phyloP scores from a whole-genome alignment of 2,888 invertebrate genomes.

The Lomographa bimaculata region DNA sequence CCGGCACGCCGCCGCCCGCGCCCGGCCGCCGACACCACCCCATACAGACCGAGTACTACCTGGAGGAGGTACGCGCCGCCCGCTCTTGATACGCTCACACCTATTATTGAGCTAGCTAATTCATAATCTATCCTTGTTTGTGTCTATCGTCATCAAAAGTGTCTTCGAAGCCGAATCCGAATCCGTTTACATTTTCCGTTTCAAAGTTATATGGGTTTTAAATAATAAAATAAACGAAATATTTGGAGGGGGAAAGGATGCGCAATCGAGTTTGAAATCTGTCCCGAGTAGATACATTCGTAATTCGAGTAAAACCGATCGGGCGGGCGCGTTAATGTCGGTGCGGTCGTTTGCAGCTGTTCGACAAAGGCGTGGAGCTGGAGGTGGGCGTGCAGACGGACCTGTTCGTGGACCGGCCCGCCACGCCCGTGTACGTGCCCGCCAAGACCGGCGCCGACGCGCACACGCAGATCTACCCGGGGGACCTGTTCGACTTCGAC shows the following conservation, averaged over 20 bases:
- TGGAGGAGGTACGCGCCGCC: constrained; percentile 93
- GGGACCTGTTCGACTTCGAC: constrained; percentile 97
- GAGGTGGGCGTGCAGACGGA: constrained; percentile 95
- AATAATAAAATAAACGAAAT: too few species aligned
- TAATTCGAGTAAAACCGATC: too few species aligned
- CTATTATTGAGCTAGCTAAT: too few species aligned
- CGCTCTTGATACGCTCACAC: constrained; percentile 73
- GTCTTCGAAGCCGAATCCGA: too few species aligned
- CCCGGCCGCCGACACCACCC: constrained; percentile 93
- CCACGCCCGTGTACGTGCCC: constrained; percentile 90
- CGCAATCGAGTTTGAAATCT: too few species aligned
- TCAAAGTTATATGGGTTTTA: too few species aligned
- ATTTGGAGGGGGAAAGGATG: too few species aligned
- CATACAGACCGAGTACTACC: constrained; percentile 94
- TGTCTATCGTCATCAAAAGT: too few species aligned
- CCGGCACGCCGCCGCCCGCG: constrained; percentile 90
- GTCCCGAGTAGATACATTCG: too few species aligned
- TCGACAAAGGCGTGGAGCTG: constrained; percentile 88
- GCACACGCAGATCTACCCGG: constrained; percentile 94
- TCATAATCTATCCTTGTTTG: too few species aligned
- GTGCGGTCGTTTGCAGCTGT: constrained; percentile 84
- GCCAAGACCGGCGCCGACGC: constrained; percentile 92
- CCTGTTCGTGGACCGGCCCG: constrained; percentile 91
- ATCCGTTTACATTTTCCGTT: too few species aligned
- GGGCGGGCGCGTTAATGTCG: too few species aligned